These are phyloP conservation scores for Agelas oroides DNA, from an alignment of 37 sponge, comb jelly and placozoan genomes.

Conservation along the genomic window DNA sequence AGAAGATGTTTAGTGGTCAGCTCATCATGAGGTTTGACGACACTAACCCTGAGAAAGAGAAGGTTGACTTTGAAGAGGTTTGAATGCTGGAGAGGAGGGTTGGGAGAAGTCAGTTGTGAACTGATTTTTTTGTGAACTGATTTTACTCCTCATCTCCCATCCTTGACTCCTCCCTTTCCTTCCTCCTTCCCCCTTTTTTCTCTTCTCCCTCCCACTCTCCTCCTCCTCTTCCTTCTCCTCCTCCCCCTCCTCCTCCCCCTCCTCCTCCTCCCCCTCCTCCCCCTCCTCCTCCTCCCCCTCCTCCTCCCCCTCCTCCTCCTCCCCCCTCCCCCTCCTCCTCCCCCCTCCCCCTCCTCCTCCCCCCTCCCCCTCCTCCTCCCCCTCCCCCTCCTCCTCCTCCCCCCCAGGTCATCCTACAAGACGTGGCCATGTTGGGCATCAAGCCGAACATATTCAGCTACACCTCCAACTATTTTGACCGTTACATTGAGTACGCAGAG, in stretches of 20 bases:
- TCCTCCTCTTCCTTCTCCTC: not conserved
- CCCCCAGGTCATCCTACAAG: slow-evolving; percentile 90
- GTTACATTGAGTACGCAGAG: slow-evolving; percentile 69
- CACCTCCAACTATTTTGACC: slow-evolving; percentile 94
- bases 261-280: not conserved
- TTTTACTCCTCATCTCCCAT: not conserved
- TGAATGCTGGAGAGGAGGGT: not conserved
- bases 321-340: not conserved
- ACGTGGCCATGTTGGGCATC: slow-evolving; percentile 87
- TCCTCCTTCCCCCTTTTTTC: not conserved
- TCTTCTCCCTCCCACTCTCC: not conserved
- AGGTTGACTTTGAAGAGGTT: slow-evolving; percentile 94
- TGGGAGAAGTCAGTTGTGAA: not conserved
- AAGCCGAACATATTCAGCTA: slow-evolving; percentile 88
- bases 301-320: not conserved
- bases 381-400: not conserved
- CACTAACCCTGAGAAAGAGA: slow-evolving; percentile 99
- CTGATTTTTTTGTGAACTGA: not conserved
- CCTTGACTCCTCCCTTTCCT: not conserved
- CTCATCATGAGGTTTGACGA: slow-evolving; percentile 98
- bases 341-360: not conserved
- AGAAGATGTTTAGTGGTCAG: slow-evolving; percentile 82
- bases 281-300: not conserved
- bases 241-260: not conserved
- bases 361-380: not conserved